Percentiles rank a stretch among this genome's conserved stretches.
Evolutionary conservation across 2,888 invertebrate species (phyloP).

Genomic region (Tenthredo amoena): DNA sequence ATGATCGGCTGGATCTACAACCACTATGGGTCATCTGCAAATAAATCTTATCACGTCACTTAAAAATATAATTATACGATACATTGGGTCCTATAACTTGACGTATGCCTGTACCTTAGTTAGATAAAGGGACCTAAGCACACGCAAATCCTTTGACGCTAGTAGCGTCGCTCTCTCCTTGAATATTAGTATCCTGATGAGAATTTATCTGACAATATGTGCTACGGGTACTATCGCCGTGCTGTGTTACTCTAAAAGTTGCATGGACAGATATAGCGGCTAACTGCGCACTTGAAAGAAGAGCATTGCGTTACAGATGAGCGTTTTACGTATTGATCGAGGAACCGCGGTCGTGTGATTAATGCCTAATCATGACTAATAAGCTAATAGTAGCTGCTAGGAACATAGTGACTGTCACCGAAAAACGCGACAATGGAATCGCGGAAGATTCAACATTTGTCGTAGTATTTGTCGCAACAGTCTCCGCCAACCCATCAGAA

Average conservation of each 20-base stretch:
- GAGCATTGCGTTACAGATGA: not conserved
- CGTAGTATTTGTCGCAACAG: not conserved
- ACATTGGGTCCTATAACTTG: too few relatives aligned
- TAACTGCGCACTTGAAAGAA: not conserved
- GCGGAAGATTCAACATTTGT: conserved; percentile 17
- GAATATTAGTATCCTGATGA: not conserved
- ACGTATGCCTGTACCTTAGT: not conserved
- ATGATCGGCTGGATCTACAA: not conserved
- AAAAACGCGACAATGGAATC: conserved; percentile 37
- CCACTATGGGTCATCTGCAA: not conserved
- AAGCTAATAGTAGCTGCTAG: not conserved
- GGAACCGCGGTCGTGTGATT: not conserved
- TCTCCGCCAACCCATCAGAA: conserved; percentile 51
- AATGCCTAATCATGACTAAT: not conserved
- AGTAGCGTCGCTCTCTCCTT: not conserved
- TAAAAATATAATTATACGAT: not conserved
- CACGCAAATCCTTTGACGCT: not conserved
- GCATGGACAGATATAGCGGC: not conserved
- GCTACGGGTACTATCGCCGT: not conserved
- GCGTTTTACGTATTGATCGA: not conserved
- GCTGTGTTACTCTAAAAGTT: not conserved
- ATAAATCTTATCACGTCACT: not conserved
- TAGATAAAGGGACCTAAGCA: not conserved
- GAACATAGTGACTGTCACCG: not conserved
- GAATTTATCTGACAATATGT: not conserved